Percentiles rank a stretch among this genome's conserved stretches.
Conservation (phyloP, 2,888 invertebrate species). For the Hydrotaea cyrtoneurina region DNA sequence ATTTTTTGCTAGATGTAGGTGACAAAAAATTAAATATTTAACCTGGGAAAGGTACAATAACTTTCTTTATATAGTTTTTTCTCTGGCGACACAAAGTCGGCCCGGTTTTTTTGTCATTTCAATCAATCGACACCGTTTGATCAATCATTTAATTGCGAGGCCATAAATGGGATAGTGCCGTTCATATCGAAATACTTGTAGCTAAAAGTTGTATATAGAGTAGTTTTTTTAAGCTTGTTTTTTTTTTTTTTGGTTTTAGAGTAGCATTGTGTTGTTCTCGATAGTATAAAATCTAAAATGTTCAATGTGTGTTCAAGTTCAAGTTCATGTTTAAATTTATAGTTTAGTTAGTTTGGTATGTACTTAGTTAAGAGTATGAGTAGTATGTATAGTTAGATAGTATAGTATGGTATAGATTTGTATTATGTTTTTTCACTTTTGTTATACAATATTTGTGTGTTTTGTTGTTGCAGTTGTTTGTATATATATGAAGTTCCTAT, state of each 20-base stretch:
- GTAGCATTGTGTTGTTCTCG: constrained; percentile 34
- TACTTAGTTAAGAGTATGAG: constrained; percentile 21
- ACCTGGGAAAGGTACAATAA: no score
- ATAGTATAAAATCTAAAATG: constrained; percentile 61
- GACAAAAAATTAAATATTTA: no score
- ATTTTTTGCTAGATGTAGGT: no score
- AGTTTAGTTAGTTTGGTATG: constrained; percentile 3
- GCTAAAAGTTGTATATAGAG: constrained; percentile 1
- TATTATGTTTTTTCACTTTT: not conserved
- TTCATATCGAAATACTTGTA: not conserved
- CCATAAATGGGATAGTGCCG: not conserved
- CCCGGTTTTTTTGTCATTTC: no score
- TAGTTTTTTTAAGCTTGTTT: constrained; percentile 21
- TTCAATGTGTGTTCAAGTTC: constrained; percentile 50
- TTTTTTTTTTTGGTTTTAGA: constrained; percentile 40
- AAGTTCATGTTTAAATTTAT: constrained; percentile 42
- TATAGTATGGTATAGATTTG: constrained; percentile 27
- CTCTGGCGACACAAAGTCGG: no score
- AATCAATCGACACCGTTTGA: not conserved
- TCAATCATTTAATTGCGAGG: not conserved
- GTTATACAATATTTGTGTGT: not conserved
- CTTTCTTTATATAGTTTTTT: no score
- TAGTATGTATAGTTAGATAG: constrained; percentile 16
- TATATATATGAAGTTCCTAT: constrained; percentile 49
- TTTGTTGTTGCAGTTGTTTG: constrained; percentile 14